Base-by-base conservation (phyloP, 2,797 vertebrate genomes). In the Bradypodion ventrale region DNA sequence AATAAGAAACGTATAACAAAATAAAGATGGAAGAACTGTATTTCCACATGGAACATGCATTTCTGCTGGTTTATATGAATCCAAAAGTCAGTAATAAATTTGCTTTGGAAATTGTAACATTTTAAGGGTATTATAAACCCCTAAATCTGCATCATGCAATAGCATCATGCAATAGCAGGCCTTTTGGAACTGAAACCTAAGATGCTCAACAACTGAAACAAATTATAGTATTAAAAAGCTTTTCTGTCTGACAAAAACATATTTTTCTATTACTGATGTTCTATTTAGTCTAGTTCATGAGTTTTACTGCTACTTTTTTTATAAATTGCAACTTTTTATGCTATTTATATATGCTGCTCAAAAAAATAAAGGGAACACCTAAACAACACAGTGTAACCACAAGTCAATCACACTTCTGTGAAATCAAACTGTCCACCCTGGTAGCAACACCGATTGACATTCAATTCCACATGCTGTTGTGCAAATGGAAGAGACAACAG, bases 1-100 rank as follows among this genome's bases (percentile, higher is more conserved):
- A 85, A 83, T 83, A 32, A 86, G 4, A 87, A 37, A 21, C 87
- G 10, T 0, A 52, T 27, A 76, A 82, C 25, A 92, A 68, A 82
- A 32, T 35, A 68, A 78, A 82, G 72, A 1, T 0, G 15, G 87
- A 80, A 40, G 19, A 21, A 80, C 7, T 40, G n/a, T n/a, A n/a
- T 29, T 59, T 49, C 70, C 13, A 63, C 7, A 23, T 9, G 35
- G n/a, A 74, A 82, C n/a, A 59, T 29, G 1, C 19, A 2, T 10
- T 42, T 7, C 66, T 6, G 62, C 1, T 29, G 10, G 46, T 46
- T n/a, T 21, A 74, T 73, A 63, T 29, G 15, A 63, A 65, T 82
- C 5, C 42, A 16, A 40, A 4, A 72, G 72, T 13, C 27, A 83
- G 35, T n/a, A 75, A 75, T 1, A 27, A 12, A 59, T 59, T 62